Percentiles rank a stretch among this genome's conserved stretches.
Evolutionary conservation across 1,140 invertebrate genomes (phyloP).

Genomic region (Teleopsis dalmanni): DNA sequence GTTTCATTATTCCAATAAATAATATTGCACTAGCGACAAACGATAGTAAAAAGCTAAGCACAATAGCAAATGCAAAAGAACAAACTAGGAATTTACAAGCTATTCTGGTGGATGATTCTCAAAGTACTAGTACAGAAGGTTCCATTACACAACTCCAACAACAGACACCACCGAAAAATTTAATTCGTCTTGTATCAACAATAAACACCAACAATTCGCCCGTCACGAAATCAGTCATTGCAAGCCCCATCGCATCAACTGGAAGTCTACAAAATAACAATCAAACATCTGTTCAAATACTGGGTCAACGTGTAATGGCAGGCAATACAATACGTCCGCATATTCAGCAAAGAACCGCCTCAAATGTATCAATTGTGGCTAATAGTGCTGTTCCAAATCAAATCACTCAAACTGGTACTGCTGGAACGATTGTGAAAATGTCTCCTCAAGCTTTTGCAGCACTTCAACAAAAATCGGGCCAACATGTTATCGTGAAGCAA

Average conservation of each 20-base stretch:
- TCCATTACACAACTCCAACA: conserved; percentile 15
- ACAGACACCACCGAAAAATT: conserved; percentile 24
- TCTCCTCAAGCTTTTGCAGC: conserved; percentile 35
- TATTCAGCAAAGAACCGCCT: not conserved
- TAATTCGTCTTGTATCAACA: conserved; percentile 28
- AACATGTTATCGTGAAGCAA: conserved; percentile 21
- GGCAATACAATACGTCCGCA: not conserved
- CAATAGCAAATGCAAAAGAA: not conserved
- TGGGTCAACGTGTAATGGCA: conserved; percentile 29
- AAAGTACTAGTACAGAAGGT: not conserved
- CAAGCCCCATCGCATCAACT: conserved; percentile 3
- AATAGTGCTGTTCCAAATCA: conserved; percentile 25
- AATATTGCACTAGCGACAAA: no score
- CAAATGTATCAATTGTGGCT: conserved; percentile 16
- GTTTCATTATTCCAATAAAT: conserved; percentile 16
- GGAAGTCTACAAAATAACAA: not conserved
- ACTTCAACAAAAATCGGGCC: conserved; percentile 31
- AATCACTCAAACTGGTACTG: conserved; percentile 5
- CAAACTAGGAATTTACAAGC: not conserved
- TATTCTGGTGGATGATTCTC: not conserved
- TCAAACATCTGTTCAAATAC: conserved; percentile 26
- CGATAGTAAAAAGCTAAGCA: not conserved
- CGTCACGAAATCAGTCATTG: not conserved
- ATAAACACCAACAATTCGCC: not conserved
- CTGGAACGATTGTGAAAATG: conserved; percentile 32